These are phyloP conservation scores for Drosophila infuscata DNA, from an alignment of 2,888 invertebrate genomes.

Conservation along the genomic window DNA sequence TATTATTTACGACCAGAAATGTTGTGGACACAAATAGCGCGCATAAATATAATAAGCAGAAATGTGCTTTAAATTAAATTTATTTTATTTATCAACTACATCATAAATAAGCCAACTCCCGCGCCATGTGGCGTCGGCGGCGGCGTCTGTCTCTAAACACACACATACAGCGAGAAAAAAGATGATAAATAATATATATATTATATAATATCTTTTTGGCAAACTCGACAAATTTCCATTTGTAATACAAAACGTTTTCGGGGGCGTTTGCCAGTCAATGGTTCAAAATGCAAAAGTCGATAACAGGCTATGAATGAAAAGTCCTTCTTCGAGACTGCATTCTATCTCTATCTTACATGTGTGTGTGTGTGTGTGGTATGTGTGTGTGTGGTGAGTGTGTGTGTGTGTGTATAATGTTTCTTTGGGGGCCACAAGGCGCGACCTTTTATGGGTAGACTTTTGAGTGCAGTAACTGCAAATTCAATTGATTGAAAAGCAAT, in stretches of 20 bases:
- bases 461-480: constrained; percentile 77
- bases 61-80: constrained; percentile 73
- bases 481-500: constrained; percentile 80
- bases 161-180: constrained; percentile 4
- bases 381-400: constrained; percentile 38
- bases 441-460: constrained; percentile 57
- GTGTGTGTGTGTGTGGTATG: constrained; percentile 42
- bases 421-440: constrained; percentile 26
- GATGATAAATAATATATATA: constrained; percentile 11
- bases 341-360: background rate
- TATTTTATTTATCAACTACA: constrained; percentile 77
- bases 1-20: constrained; percentile 47
- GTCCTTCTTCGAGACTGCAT: constrained; percentile 21
- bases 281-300: constrained; percentile 46
- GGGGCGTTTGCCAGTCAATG: constrained; percentile 77
- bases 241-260: constrained; percentile 73
- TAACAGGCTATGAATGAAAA: constrained; percentile 56
- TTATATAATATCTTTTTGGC: constrained; percentile 67
- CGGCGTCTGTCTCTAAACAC: constrained; percentile 32
- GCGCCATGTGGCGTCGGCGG: constrained; percentile 54
- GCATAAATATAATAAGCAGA: constrained; percentile 61
- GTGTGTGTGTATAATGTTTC: constrained; percentile 62
- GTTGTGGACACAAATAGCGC: constrained; percentile 46
- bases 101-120: constrained; percentile 71
- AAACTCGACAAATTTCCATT: constrained; percentile 72